Conservation (phyloP, 2,113 vertebrate species). For the Cinclus mexicanus region DNA sequence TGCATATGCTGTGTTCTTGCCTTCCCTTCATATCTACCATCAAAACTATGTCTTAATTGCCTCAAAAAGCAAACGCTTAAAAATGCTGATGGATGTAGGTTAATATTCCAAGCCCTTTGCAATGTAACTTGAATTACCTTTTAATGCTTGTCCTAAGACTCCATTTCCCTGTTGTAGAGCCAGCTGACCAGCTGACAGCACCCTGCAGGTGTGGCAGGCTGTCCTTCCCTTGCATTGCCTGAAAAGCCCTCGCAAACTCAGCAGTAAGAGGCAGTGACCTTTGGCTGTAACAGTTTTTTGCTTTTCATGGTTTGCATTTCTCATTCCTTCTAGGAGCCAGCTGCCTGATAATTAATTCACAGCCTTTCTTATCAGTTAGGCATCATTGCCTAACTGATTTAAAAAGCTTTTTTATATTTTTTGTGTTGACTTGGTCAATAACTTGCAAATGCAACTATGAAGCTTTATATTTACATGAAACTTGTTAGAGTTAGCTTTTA, state of each 20-base stretch:
- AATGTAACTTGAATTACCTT: not conserved
- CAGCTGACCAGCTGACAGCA: not conserved
- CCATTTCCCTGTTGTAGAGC: not conserved
- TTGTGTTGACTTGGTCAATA: not conserved
- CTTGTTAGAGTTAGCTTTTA: not conserved
- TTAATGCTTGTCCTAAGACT: not conserved
- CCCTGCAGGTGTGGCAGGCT: not conserved
- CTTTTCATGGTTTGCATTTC: not conserved
- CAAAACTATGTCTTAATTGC: not conserved
- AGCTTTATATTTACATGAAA: not conserved
- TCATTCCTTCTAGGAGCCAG: not conserved
- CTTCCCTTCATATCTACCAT: not conserved
- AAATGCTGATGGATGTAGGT: not conserved
- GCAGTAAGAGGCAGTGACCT: not conserved
- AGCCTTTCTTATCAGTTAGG: not conserved
- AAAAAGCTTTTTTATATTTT: not conserved
- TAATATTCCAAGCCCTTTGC: not conserved
- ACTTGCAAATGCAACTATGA: not conserved
- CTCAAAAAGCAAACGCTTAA: not conserved
- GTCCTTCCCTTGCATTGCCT: not conserved
- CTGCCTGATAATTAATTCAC: not conserved
- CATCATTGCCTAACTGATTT: not conserved
- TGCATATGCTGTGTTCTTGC: not conserved
- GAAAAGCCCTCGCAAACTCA: slow-evolving; percentile 26
- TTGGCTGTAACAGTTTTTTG: not conserved